phyloP scores from a whole-genome alignment of 2,888 invertebrate genomes.

The Elysia crispata region DNA sequence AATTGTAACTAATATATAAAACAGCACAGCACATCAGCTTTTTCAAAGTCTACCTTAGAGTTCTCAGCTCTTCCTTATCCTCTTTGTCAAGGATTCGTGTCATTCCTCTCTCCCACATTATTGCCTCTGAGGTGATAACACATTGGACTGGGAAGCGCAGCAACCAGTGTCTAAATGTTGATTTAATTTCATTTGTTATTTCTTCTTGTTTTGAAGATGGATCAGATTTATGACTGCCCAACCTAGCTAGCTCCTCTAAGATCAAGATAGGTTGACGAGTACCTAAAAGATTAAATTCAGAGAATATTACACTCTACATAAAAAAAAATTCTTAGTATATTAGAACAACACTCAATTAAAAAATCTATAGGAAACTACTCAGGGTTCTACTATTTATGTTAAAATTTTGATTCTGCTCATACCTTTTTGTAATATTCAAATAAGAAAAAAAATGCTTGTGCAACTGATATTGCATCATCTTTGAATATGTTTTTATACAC shows the following conservation, averaged over 20 bases:
- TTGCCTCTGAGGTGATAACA: slow-evolving; percentile 71
- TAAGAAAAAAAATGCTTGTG: no score
- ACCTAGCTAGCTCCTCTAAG: slow-evolving; percentile 68
- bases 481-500: no score
- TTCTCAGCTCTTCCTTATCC: slow-evolving; percentile 63
- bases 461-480: no score
- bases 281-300: slow-evolving; percentile 40
- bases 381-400: no score
- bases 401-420: no score
- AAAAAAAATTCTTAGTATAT: no score
- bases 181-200: slow-evolving; percentile 56
- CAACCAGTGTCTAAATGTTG: slow-evolving; percentile 71
- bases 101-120: slow-evolving; percentile 72
- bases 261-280: slow-evolving; percentile 64
- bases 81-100: slow-evolving; percentile 63
- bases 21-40: no score
- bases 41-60: slow-evolving; percentile 52
- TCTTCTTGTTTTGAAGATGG: slow-evolving; percentile 48
- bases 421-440: no score
- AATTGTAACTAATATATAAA: no score
- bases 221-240: slow-evolving; percentile 38
- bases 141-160: slow-evolving; percentile 74
- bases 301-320: no score
- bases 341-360: no score
- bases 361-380: no score